Conservation (phyloP, 2,113 vertebrate genomes). For the Bubo scandiacus region DNA sequence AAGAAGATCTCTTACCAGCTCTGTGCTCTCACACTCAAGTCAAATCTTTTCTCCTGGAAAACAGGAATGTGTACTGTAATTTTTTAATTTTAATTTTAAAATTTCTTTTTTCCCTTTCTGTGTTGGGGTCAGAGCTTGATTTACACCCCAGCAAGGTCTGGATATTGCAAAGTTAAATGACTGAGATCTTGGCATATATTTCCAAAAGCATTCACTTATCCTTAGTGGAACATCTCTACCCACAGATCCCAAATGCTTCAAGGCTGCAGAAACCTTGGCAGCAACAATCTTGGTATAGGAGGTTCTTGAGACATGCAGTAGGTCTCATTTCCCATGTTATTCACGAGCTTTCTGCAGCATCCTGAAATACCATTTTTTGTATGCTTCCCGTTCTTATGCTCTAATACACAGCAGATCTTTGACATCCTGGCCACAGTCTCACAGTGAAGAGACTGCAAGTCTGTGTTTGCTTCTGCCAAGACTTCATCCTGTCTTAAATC, state of each 20-base stretch:
- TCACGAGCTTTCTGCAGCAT: not conserved
- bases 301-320: not conserved
- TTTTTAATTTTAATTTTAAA: not conserved
- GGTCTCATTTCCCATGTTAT: not conserved
- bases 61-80: not conserved
- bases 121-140: not conserved
- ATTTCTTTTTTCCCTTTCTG: not conserved
- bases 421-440: not conserved
- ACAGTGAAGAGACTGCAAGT: not conserved
- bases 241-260: not conserved
- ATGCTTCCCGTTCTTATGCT: not conserved
- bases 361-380: not conserved
- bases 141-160: not conserved
- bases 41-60: slow-evolving; percentile 73
- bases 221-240: not conserved
- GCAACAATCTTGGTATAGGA: not conserved
- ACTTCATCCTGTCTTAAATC: not conserved
- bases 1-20: slow-evolving; percentile 68
- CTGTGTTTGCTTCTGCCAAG: not conserved
- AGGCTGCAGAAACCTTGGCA: not conserved
- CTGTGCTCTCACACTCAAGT: slow-evolving; percentile 73
- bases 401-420: not conserved
- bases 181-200: not conserved
- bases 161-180: not conserved
- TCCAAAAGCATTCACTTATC: not conserved